These are phyloP conservation scores for Dipodomys ordii DNA, from an alignment of 2,113 vertebrate genomes.

Conservation along the genomic window DNA sequence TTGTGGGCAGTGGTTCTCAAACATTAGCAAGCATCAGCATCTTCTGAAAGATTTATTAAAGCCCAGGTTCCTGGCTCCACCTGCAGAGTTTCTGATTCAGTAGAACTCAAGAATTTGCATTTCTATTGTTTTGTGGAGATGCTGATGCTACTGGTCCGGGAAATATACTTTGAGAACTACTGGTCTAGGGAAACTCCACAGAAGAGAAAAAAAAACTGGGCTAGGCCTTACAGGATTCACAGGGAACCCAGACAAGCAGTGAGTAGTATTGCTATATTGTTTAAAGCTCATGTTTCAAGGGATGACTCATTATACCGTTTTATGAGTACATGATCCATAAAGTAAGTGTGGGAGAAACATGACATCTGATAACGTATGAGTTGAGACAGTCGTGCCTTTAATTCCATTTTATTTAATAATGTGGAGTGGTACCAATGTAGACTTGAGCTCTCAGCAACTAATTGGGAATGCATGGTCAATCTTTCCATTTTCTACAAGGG, in stretches of 20 bases:
- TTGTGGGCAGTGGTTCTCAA: background rate
- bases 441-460: constrained; percentile 16
- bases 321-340: background rate
- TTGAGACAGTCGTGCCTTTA: constrained; percentile 31
- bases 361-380: constrained; percentile 5
- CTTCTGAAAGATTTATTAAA: background rate
- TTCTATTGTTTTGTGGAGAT: background rate
- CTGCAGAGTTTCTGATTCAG: background rate
- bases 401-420: constrained; percentile 55
- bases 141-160: background rate
- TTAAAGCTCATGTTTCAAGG: constrained; percentile 30
- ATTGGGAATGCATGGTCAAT: constrained; percentile 43
- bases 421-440: constrained; percentile 17
- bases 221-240: background rate
- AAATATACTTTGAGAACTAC: background rate
- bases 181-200: background rate
- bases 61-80: background rate
- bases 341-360: constrained; percentile 10
- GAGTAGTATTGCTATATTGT: background rate
- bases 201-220: background rate
- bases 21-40: background rate
- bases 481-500: constrained; percentile 51
- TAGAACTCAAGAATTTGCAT: background rate
- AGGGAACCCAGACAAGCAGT: background rate
- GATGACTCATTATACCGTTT: constrained; percentile 13